A percentile compares a stretch with the other conserved stretches of the same genome.
Conservation (phyloP, 2,113 vertebrate genomes). For the Vidua macroura region DNA sequence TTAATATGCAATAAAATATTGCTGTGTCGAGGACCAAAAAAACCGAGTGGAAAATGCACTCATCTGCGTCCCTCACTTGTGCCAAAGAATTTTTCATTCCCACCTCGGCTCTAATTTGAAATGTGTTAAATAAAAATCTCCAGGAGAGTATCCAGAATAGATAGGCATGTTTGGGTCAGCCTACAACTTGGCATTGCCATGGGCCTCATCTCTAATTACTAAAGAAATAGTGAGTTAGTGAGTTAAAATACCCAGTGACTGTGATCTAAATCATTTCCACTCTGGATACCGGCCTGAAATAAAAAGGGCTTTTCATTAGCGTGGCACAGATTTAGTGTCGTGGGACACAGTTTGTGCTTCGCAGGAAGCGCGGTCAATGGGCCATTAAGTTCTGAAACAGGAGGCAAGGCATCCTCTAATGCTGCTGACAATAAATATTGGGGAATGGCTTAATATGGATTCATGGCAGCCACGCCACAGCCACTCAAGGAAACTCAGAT, state of each 20-base stretch:
- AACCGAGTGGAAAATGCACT: neutral
- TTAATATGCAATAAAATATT: constrained; percentile 17
- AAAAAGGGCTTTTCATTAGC: constrained; percentile 54
- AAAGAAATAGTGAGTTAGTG: constrained; percentile 57
- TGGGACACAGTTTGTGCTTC: constrained; percentile 38
- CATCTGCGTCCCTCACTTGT: neutral
- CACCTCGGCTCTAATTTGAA: constrained; percentile 35
- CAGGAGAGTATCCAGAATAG: constrained; percentile 51
- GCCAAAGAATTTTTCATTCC: constrained; percentile 40
- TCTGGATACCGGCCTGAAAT: constrained; percentile 49
- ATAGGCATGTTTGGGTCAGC: constrained; percentile 43
- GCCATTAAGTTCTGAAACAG: constrained; percentile 55
- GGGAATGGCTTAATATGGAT: constrained; percentile 9
- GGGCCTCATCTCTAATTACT: constrained; percentile 64
- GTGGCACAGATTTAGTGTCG: constrained; percentile 50
- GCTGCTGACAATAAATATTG: constrained; percentile 55
- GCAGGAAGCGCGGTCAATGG: constrained; percentile 55
- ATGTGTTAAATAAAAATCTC: constrained; percentile 47
- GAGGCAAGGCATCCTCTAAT: constrained; percentile 51
- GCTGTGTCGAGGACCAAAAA: neutral
- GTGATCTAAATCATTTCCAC: constrained; percentile 62
- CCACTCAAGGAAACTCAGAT: neutral
- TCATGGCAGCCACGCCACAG: neutral
- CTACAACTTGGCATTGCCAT: neutral
- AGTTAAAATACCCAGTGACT: constrained; percentile 38